A percentile compares a stretch with the other conserved stretches of the same genome.
phyloP scores from a whole-genome alignment of 2,113 vertebrate genomes.

The Sorex fumeus region DNA sequence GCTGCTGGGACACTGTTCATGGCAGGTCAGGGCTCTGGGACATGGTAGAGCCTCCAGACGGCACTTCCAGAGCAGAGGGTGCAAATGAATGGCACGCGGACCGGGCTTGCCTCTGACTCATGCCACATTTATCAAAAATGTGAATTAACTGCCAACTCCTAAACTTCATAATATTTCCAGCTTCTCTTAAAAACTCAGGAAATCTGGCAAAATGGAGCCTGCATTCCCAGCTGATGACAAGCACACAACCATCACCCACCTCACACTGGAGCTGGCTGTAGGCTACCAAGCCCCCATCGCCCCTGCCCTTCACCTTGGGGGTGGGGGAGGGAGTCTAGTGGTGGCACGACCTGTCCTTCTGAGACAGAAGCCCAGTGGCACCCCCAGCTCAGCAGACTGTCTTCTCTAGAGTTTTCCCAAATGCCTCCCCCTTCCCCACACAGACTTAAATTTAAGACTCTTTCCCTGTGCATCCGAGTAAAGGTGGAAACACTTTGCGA shows the following conservation, averaged over 20 bases:
- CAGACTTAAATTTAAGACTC: no score
- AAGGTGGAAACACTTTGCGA: no score
- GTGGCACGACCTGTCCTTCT: no score
- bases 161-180: conserved; percentile 57
- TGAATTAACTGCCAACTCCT: conserved; percentile 69
- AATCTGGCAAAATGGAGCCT: conserved; percentile 57
- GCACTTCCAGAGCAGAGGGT: background rate
- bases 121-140: conserved; percentile 64
- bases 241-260: background rate
- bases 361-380: no score
- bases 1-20: no score
- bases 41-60: background rate
- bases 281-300: background rate
- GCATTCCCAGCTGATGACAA: conserved; percentile 50
- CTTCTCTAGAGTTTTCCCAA: no score
- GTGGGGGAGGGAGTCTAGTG: no score
- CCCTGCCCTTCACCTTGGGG: background rate
- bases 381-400: background rate
- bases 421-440: no score
- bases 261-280: background rate
- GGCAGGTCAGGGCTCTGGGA: background rate
- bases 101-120: conserved; percentile 49
- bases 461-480: no score
- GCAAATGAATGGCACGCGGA: background rate
- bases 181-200: conserved; percentile 76